Evolutionary conservation across 2,888 invertebrate species (phyloP).

Genomic region (Blastobasis lacticolella): DNA sequence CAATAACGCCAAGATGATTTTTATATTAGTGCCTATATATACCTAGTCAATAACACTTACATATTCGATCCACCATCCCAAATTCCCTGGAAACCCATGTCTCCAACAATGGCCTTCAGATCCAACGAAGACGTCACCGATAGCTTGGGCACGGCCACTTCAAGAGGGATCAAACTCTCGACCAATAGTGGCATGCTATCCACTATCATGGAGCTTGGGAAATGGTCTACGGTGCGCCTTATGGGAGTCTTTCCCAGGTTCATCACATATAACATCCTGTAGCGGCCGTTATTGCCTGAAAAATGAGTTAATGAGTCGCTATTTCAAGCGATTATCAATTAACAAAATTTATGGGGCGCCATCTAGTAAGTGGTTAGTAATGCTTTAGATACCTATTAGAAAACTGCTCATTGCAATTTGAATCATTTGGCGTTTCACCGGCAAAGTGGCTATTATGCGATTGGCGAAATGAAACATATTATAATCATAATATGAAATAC

Average conservation of each 20-base stretch:
- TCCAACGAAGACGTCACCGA: constrained; percentile 23
- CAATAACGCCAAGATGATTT: no score
- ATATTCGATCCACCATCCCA: constrained; percentile 24
- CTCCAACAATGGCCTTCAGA: constrained; percentile 18
- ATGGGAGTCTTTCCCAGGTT: constrained; percentile 15
- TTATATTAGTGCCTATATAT: background rate
- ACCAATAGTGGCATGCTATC: constrained; percentile 21
- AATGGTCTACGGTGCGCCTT: constrained; percentile 13
- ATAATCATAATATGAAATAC: no score
- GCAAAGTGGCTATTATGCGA: no score
- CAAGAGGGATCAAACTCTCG: constrained; percentile 23
- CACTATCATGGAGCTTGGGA: constrained; percentile 17
- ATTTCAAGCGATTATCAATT: no score
- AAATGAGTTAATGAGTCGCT: no score
- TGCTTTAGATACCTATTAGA: no score
- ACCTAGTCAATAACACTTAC: constrained; percentile 14
- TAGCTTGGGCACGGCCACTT: constrained; percentile 28
- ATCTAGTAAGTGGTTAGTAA: no score
- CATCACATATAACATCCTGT: constrained; percentile 23
- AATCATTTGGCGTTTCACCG: no score
- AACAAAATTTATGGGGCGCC: no score
- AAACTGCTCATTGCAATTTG: no score
- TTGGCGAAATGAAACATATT: no score
- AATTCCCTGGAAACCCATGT: constrained; percentile 18
- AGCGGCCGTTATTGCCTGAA: constrained; percentile 19